phyloP scores from a whole-genome alignment of 2,888 invertebrate species.

The Chorisops tibialis region DNA sequence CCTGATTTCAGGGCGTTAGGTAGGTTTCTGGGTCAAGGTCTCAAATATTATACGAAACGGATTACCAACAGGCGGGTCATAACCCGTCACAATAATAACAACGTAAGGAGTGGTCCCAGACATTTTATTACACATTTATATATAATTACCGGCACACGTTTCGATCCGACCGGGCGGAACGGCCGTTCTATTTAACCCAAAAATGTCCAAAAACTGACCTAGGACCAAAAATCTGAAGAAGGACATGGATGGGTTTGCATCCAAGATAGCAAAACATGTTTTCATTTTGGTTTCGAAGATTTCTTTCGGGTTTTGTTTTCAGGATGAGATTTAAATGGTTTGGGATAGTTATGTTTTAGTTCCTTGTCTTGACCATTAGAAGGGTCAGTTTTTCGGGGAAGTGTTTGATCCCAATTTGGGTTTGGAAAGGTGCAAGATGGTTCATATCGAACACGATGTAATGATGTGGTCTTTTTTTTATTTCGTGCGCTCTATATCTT shows the following conservation, averaged over 20 bases:
- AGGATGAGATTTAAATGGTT: conserved; percentile 11
- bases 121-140: conserved; percentile 1
- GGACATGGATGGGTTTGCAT: too few species aligned
- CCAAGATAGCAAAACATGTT: too few species aligned
- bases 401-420: not conserved
- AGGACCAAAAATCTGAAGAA: not conserved
- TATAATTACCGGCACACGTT: conserved; percentile 25
- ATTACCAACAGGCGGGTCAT: conserved; percentile 20
- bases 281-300: conserved; percentile 10
- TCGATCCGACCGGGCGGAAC: not conserved
- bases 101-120: conserved; percentile 14
- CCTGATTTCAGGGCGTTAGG: too few species aligned
- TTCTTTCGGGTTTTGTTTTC: conserved; percentile 17
- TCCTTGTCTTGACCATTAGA: conserved; percentile 30
- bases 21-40: conserved; percentile 31
- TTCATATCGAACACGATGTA: not conserved
- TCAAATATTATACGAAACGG: conserved; percentile 29
- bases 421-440: conserved; percentile 11
- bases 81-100: conserved; percentile 13
- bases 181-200: conserved; percentile 15
- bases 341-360: conserved; percentile 19
- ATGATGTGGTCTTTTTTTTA: conserved; percentile 10
- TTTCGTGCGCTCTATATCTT: too few species aligned
- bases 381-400: conserved; percentile 26
- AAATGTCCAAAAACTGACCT: conserved; percentile 25